Conservation (phyloP, 2,888 invertebrate genomes). For the Limnephilus rhombicus region DNA sequence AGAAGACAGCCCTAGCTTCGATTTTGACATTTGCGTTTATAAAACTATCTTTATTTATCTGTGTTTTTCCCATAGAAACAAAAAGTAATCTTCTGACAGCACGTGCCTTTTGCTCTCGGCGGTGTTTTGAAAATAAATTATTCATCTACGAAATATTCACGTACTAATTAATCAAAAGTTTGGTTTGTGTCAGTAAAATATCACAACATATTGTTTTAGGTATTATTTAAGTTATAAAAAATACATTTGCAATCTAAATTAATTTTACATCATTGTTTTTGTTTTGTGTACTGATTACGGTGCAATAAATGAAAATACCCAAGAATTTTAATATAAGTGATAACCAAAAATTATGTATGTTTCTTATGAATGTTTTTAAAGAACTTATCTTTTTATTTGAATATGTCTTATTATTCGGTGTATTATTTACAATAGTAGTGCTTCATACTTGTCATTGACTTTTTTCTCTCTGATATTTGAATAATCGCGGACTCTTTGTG, state of each 20-base stretch:
- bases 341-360: too few species aligned
- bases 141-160: neutral
- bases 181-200: neutral
- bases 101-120: constrained; percentile 21
- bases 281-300: neutral
- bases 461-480: neutral
- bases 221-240: neutral
- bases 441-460: neutral
- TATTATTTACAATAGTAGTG: too few species aligned
- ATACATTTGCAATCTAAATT: neutral
- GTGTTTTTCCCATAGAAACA: neutral
- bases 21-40: neutral
- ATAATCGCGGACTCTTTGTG: too few species aligned
- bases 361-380: too few species aligned
- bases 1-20: neutral
- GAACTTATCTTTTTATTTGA: neutral
- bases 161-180: neutral
- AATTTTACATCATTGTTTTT: neutral
- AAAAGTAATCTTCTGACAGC: constrained; percentile 11
- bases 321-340: too few species aligned
- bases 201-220: neutral
- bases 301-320: neutral
- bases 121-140: constrained; percentile 2
- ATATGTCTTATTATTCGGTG: neutral
- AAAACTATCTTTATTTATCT: neutral